phyloP scores from a whole-genome alignment of 2,888 invertebrate genomes.

The Chaitophorus viminalis region DNA sequence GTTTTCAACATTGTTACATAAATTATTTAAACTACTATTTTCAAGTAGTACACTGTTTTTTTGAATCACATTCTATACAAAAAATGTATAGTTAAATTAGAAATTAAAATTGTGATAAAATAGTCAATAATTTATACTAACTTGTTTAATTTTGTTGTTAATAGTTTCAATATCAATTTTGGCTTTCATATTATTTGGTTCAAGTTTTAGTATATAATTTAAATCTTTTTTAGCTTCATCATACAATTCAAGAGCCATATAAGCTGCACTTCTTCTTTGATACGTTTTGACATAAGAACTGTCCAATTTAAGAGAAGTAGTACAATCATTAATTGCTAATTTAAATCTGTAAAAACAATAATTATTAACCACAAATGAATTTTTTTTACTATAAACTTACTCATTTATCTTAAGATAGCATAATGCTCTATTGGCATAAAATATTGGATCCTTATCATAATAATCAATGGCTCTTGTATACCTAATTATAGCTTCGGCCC shows the following conservation, averaged over 20 bases:
- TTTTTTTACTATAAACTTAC: slow-evolving; percentile 69
- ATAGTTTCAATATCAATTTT: slow-evolving; percentile 70
- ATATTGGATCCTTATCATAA: slow-evolving; percentile 81
- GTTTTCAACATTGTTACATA: slow-evolving; percentile 25
- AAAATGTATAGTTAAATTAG: neutral
- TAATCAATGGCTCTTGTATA: slow-evolving; percentile 89
- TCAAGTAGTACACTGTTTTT: neutral
- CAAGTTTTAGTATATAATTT: slow-evolving; percentile 76
- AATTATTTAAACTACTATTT: slow-evolving; percentile 3
- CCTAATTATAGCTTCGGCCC: slow-evolving; percentile 84
- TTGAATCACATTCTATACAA: neutral
- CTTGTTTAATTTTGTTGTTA: slow-evolving; percentile 26
- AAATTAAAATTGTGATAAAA: no score
- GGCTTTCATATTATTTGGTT: slow-evolving; percentile 81
- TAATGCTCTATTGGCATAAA: slow-evolving; percentile 87
- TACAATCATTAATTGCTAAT: slow-evolving; percentile 83
- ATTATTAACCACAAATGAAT: neutral
- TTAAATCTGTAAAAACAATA: slow-evolving; percentile 70
- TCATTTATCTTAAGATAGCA: slow-evolving; percentile 84
- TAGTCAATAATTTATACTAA: neutral
- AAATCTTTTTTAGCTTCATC: slow-evolving; percentile 80
- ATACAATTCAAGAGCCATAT: slow-evolving; percentile 77
- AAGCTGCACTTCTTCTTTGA: slow-evolving; percentile 81
- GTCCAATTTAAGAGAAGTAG: slow-evolving; percentile 81
- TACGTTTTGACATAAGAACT: slow-evolving; percentile 85